phyloP scores from a whole-genome alignment of 2,888 invertebrate species.

The Sesia bembeciformis region DNA sequence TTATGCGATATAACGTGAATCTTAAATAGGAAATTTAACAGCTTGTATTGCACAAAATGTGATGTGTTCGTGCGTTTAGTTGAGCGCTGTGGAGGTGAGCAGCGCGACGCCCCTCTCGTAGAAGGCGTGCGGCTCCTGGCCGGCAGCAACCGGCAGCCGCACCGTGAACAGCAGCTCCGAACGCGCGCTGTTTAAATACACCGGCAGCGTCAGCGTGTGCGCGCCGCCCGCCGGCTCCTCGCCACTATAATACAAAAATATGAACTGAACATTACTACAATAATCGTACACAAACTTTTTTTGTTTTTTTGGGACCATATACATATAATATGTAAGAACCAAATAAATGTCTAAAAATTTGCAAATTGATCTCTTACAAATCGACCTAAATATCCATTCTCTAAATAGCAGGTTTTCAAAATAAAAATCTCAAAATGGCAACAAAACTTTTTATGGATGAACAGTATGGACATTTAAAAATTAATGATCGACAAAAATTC shows the following conservation, averaged over 20 bases:
- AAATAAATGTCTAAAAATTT: neutral
- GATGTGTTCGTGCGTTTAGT: slow-evolving; percentile 52
- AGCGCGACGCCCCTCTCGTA: slow-evolving; percentile 99
- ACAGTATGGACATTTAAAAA: no score
- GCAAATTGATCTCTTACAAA: no score
- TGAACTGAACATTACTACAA: neutral
- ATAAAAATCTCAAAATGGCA: no score
- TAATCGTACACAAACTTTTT: neutral
- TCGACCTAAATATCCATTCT: no score
- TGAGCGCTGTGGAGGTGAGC: slow-evolving; percentile 92
- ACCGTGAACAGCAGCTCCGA: slow-evolving; percentile 96
- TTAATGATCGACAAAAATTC: no score
- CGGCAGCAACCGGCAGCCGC: slow-evolving; percentile 92
- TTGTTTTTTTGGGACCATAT: neutral
- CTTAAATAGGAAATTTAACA: no score
- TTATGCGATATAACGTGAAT: no score
- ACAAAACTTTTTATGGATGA: no score
- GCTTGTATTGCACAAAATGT: no score
- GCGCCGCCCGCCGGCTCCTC: slow-evolving; percentile 39
- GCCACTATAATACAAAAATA: slow-evolving; percentile 28
- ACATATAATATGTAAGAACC: neutral
- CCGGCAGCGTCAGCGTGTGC: slow-evolving; percentile 88
- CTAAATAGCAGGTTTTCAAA: no score
- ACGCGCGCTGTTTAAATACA: slow-evolving; percentile 97
- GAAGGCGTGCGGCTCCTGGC: slow-evolving; percentile 95